A percentile compares a stretch with the other conserved stretches of the same genome.
Conservation (phyloP, 1,140 invertebrate genomes). For the Caenorhabditis inopinata region DNA sequence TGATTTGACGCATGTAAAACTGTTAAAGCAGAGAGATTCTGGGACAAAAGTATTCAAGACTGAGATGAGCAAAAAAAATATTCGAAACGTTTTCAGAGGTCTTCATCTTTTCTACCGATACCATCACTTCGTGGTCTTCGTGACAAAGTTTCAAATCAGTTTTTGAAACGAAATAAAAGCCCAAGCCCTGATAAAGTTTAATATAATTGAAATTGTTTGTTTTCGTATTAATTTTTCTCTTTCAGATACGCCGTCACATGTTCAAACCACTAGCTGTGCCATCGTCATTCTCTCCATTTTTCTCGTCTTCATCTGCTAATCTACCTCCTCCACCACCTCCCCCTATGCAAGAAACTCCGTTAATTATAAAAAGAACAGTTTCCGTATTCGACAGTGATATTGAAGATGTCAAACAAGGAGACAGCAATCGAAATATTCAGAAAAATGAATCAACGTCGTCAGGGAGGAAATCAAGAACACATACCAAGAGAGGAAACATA, state of each 20-base stretch:
- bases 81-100: neutral
- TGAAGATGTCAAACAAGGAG: neutral
- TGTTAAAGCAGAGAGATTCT: neutral
- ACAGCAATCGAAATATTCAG: neutral
- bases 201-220: neutral
- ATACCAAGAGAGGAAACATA: slow-evolving; percentile 1
- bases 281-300: neutral
- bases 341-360: neutral
- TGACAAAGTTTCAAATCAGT: neutral
- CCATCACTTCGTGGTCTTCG: slow-evolving; percentile 1
- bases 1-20: neutral
- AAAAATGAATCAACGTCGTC: neutral
- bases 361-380: neutral
- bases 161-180: slow-evolving; percentile 3
- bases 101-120: neutral
- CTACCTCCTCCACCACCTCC: neutral
- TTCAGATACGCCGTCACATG: neutral
- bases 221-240: no score
- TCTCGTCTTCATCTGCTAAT: neutral
- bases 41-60: slow-evolving; percentile 5
- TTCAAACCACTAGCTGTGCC: neutral
- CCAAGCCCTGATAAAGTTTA: slow-evolving; percentile 1
- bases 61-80: no score
- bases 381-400: neutral
- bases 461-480: neutral